A percentile compares a stretch with the other conserved stretches of the same genome.
Conservation (phyloP, 2,113 vertebrate genomes). For the Mirza zaza region DNA sequence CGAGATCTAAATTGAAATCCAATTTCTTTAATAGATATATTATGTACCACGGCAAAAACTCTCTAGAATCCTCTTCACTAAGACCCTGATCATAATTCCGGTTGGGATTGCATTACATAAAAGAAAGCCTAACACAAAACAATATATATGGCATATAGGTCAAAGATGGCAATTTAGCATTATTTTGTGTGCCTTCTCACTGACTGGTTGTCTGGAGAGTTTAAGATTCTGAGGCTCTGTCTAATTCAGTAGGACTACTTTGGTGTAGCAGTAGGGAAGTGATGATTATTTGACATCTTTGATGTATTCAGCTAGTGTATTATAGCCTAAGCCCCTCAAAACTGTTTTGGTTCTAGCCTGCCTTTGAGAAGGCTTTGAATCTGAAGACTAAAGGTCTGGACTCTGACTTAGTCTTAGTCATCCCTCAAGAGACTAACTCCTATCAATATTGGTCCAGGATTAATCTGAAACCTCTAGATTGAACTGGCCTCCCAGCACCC, state of each 20-base stretch:
- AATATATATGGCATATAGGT: background rate
- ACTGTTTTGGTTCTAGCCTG: background rate
- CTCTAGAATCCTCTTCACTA: background rate
- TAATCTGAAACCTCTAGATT: background rate
- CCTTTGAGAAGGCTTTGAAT: background rate
- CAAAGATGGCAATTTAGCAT: background rate
- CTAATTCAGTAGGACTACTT: background rate
- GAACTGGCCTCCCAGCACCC: background rate
- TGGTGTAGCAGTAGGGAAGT: background rate
- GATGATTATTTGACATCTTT: background rate
- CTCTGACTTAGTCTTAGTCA: background rate
- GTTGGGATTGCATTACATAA: background rate
- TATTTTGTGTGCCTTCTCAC: background rate
- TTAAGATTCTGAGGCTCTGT: background rate
- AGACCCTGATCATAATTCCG: background rate
- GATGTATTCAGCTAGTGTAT: background rate
- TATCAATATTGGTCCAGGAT: background rate
- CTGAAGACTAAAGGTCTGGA: background rate
- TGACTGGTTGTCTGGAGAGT: background rate
- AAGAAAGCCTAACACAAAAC: background rate
- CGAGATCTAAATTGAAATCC: background rate
- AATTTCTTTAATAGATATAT: background rate
- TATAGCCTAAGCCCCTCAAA: background rate
- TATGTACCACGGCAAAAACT: background rate
- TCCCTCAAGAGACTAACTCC: background rate